Evolutionary conservation across 2,113 vertebrate species (phyloP).

Genomic region (Ctenomys sociabilis): DNA sequence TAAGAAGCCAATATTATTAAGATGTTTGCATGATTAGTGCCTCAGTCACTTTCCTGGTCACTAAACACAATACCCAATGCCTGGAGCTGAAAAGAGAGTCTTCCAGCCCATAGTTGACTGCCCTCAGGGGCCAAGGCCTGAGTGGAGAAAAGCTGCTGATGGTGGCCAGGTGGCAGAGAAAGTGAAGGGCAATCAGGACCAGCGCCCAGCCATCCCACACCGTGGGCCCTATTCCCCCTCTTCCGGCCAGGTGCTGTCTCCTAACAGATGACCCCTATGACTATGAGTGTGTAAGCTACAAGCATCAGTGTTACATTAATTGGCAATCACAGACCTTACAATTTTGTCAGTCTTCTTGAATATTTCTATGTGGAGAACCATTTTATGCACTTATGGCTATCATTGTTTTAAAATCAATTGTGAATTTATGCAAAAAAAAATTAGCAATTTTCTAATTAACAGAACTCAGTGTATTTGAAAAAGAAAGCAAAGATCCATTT

Average conservation of each 20-base stretch:
- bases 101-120: not conserved
- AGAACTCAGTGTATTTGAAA: not conserved
- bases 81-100: not conserved
- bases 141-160: not conserved
- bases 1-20: constrained; percentile 24
- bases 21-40: not conserved
- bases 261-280: not conserved
- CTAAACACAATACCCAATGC: not conserved
- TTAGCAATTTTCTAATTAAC: constrained; percentile 31
- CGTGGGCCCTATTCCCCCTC: fast-evolving
- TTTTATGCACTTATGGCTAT: not conserved
- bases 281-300: not conserved
- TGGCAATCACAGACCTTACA: constrained; percentile 26
- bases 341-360: not conserved
- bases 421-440: constrained; percentile 14
- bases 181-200: not conserved
- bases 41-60: not conserved
- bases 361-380: not conserved
- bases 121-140: not conserved
- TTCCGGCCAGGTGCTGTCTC: not conserved
- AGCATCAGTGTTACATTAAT: not conserved
- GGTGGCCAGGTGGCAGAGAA: not conserved
- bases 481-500: constrained; percentile 27
- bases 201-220: not conserved
- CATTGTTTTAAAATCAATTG: constrained; percentile 22